phyloP scores from a whole-genome alignment of 2,888 invertebrate species.

The Hydrotaea diabolus region DNA sequence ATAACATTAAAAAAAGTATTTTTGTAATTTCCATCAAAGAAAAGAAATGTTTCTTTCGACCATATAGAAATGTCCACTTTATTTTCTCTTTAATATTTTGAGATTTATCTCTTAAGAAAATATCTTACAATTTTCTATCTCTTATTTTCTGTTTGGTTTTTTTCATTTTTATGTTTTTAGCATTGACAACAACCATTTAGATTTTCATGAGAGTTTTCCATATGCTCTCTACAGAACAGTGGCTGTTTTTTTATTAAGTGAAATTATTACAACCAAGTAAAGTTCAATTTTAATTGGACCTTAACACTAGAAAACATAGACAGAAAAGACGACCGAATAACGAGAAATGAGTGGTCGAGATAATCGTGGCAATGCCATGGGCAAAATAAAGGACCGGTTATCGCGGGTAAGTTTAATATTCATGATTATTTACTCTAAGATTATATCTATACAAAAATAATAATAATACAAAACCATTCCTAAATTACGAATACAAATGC shows the following conservation, averaged over 20 bases:
- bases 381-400: slow-evolving; percentile 80
- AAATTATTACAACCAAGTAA: slow-evolving; percentile 10
- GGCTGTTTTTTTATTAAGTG: slow-evolving; percentile 35
- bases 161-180: slow-evolving; percentile 41
- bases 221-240: slow-evolving; percentile 40
- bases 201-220: slow-evolving; percentile 29
- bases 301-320: neutral
- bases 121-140: slow-evolving; percentile 4
- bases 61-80: too few species aligned
- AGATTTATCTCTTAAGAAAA: neutral
- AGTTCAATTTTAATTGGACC: slow-evolving; percentile 35
- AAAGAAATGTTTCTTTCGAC: too few species aligned
- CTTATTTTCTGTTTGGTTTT: slow-evolving; percentile 25
- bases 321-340: neutral
- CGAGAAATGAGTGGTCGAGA: slow-evolving; percentile 79
- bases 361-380: slow-evolving; percentile 79
- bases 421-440: too few species aligned
- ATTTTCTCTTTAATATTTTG: too few species aligned
- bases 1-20: neutral
- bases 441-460: too few species aligned
- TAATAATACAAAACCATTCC: too few species aligned
- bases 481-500: too few species aligned
- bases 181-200: slow-evolving; percentile 54
- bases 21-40: neutral
- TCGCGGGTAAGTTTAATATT: slow-evolving; percentile 74